A percentile compares a stretch with the other conserved stretches of the same genome.
These are phyloP conservation scores for Cinara cedri DNA, from an alignment of 2,888 invertebrate genomes.

Conservation along the genomic window DNA sequence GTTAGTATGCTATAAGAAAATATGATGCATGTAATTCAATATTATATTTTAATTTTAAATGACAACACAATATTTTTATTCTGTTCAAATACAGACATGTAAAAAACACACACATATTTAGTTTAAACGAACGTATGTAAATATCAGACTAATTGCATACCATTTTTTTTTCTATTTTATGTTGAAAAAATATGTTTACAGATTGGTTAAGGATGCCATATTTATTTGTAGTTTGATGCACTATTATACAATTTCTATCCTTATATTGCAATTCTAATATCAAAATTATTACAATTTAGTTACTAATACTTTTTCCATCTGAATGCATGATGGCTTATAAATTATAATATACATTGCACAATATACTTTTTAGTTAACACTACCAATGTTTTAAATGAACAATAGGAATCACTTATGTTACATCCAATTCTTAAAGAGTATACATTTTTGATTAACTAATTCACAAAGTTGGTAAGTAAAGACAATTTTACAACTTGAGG, in stretches of 20 bases:
- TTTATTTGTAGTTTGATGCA: slow-evolving; percentile 30
- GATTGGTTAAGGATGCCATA: neutral
- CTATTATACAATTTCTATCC: slow-evolving; percentile 6
- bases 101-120: neutral
- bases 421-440: neutral
- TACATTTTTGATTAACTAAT: neutral
- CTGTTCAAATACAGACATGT: neutral
- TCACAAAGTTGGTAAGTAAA: slow-evolving; percentile 14
- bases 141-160: neutral
- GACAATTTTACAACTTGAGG: neutral
- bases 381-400: neutral
- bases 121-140: neutral
- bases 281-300: neutral
- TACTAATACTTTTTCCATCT: neutral
- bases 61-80: neutral
- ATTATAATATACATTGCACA: neutral
- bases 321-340: slow-evolving; percentile 1
- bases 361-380: neutral
- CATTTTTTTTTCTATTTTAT: neutral
- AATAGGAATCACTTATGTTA: neutral
- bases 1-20: too few species aligned
- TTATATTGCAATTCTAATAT: slow-evolving; percentile 4
- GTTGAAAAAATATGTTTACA: slow-evolving; percentile 3
- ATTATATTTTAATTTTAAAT: neutral
- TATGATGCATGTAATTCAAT: neutral